Percentiles rank a stretch among this genome's conserved stretches.
phyloP scores from a whole-genome alignment of 2,113 vertebrate genomes.

The Ictalurus furcatus region DNA sequence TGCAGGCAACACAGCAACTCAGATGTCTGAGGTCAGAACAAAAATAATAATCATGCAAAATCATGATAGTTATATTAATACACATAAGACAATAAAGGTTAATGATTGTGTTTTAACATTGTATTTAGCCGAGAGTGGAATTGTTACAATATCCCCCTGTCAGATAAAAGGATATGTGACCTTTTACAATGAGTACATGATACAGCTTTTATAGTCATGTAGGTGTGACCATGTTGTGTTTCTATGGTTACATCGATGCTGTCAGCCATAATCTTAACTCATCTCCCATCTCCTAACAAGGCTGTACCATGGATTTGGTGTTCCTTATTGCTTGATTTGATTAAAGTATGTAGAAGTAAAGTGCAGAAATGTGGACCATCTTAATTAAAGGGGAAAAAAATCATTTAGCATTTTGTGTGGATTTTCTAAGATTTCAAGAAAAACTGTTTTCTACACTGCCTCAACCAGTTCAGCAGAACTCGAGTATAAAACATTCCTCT shows the following conservation, averaged over 20 bases:
- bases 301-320: too few species aligned
- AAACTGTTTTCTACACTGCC: not conserved
- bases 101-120: not conserved
- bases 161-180: not conserved
- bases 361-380: too few species aligned
- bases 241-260: too few species aligned
- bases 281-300: too few species aligned
- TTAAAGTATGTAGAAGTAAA: too few species aligned
- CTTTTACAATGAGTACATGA: not conserved
- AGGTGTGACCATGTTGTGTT: too few species aligned
- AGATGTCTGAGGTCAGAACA: slow-evolving; percentile 80
- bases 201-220: not conserved
- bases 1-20: slow-evolving; percentile 64
- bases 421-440: not conserved
- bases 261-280: too few species aligned
- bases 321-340: too few species aligned
- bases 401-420: too few species aligned
- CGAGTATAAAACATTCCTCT: too few species aligned
- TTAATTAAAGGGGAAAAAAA: too few species aligned
- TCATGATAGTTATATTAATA: too few species aligned
- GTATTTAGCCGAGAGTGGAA: not conserved
- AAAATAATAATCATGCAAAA: not conserved
- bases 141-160: not conserved
- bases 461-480: not conserved
- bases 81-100: not conserved